Base-by-base conservation (phyloP, 2,797 vertebrate genomes). In the Synaphobranchus kaupii region DNA sequence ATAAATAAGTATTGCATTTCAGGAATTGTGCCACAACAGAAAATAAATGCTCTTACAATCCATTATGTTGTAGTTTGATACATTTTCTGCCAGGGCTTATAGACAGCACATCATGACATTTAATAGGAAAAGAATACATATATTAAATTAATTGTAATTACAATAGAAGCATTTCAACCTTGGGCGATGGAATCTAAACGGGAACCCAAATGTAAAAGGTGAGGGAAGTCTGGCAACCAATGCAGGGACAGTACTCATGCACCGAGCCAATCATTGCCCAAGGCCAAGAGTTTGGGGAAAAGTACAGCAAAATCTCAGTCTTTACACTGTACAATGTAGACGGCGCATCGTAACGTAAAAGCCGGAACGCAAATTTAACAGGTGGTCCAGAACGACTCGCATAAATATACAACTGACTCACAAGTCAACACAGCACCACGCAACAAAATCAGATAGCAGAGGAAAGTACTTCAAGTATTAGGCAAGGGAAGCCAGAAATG, bases 11-110 rank as follows among this genome's bases (percentile, higher is more conserved):
- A n/a, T n/a, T n/a, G n/a, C n/a, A n/a, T n/a, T n/a, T n/a, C n/a
- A 39, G 31, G 34, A 34, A 76, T 34, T 28, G 25, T 39, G 31
- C 60, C 47, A 88, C 92, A 88, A 85, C 56, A 15, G 15, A 39
- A 76, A 66, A n/a, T n/a, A n/a, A 34, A 39, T 76, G 13, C 71
- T 12, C 8, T 76, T 17, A 76, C 2, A 34, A 39, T 34, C 71
- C 34, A 39, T 76, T 76, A 39, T 17, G 15, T 12, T 34, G 31
- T 4, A 9, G 5, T 15, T 34, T 39, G 13, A 76, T 76, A 39
- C 28, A 76, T 39, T 34, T 31, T 20, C 13, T 78, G 28, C 6
- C 20, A 44, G 73, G 31, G 63, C 31, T 12, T 12, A 68, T 4
- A 73, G 68, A 73, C 31, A 34, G 68, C 68, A 73, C 68, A 34